phyloP scores from a whole-genome alignment of 2,113 vertebrate species.

The Pseudorhombus dupliciocellatus region DNA sequence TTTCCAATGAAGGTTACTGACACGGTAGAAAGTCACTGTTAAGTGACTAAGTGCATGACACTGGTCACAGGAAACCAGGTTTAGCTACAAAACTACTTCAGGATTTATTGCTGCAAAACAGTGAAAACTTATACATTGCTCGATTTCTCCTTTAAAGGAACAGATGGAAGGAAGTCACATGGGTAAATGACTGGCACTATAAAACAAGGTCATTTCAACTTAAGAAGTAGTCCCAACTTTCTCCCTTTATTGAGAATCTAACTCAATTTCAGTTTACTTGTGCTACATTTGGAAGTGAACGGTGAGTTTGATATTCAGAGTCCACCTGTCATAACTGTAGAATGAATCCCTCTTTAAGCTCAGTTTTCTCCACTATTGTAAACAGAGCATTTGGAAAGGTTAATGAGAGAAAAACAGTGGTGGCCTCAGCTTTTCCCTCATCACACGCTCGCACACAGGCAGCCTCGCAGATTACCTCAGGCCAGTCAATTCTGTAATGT shows the following conservation, averaged over 20 bases:
- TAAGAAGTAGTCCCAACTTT: constrained; percentile 2
- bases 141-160: background rate
- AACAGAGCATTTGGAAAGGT: constrained; percentile 68
- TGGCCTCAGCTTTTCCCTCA: constrained; percentile 53
- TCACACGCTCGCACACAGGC: constrained; percentile 34
- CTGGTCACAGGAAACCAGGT: background rate
- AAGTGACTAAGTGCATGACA: constrained; percentile 5
- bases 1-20: constrained; percentile 16
- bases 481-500: constrained; percentile 71
- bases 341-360: constrained; percentile 30
- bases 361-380: constrained; percentile 40
- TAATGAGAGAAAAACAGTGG: constrained; percentile 66
- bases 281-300: background rate
- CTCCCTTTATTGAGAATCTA: constrained; percentile 7
- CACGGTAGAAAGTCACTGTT: background rate
- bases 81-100: constrained; percentile 1
- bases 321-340: constrained; percentile 56
- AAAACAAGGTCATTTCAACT: constrained; percentile 27
- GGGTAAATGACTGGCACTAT: constrained; percentile 26
- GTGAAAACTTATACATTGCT: constrained; percentile 1
- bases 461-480: constrained; percentile 65
- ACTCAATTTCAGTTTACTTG: constrained; percentile 12
- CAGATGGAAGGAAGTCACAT: constrained; percentile 20
- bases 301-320: constrained; percentile 3
- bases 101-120: constrained; percentile 5